Percentiles rank a stretch among this genome's conserved stretches.
These are phyloP conservation scores for Piezodorus guildinii DNA, from an alignment of 1,140 invertebrate species.

Conservation along the genomic window DNA sequence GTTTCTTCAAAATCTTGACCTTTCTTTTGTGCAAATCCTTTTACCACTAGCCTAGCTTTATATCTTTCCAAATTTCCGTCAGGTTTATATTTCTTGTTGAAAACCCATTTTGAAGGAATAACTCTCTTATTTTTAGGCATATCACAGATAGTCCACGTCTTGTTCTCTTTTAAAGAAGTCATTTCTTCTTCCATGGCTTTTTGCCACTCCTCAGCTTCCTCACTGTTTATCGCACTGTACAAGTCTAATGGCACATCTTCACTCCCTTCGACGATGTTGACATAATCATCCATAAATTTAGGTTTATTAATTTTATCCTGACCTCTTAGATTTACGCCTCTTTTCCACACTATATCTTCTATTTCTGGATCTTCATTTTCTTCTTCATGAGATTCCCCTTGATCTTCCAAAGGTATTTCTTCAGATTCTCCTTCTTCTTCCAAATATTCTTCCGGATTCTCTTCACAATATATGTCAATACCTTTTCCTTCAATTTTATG, in stretches of 20 bases:
- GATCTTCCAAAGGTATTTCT: no score
- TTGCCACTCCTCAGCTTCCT: neutral
- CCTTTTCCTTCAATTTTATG: neutral
- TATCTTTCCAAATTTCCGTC: constrained; percentile 30
- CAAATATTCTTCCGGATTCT: neutral
- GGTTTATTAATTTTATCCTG: neutral
- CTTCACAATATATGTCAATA: neutral
- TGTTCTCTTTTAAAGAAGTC: neutral
- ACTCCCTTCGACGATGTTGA: neutral
- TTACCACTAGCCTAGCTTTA: constrained; percentile 31
- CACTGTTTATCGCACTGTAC: neutral
- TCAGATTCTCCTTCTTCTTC: no score
- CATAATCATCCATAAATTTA: no score
- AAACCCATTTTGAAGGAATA: constrained; percentile 35
- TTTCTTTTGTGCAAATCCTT: constrained; percentile 29
- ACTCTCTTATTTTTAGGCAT: constrained; percentile 11
- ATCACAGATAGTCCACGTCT: neutral
- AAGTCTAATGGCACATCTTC: neutral
- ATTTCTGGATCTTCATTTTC: neutral
- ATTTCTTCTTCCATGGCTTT: neutral
- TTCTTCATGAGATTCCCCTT: neutral
- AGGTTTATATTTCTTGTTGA: constrained; percentile 31
- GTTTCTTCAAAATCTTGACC: constrained; percentile 30
- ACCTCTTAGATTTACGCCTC: neutral
- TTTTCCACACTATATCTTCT: neutral